Evolutionary conservation across 2,888 invertebrate genomes (phyloP).

Genomic region (Brachynemurus nebulosus): DNA sequence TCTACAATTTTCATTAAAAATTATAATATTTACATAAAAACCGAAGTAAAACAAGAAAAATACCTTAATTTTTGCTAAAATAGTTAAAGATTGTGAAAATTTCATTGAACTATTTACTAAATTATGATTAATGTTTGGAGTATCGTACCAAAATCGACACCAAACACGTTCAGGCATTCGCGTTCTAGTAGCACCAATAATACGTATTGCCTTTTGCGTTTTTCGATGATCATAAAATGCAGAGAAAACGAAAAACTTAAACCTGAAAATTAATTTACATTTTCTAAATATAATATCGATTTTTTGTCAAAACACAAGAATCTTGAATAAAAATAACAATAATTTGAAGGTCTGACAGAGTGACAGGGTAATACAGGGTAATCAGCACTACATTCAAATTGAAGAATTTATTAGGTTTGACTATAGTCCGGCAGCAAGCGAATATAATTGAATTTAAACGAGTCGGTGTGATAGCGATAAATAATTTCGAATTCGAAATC

Average conservation of each 20-base stretch:
- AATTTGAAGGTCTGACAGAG: too few relatives aligned
- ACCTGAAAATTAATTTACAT: too few relatives aligned
- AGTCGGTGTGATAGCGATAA: too few relatives aligned
- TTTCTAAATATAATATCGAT: background rate
- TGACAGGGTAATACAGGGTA: too few relatives aligned
- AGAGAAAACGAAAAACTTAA: constrained; percentile 83
- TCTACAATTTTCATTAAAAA: constrained; percentile 31
- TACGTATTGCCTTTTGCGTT: constrained; percentile 51
- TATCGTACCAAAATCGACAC: constrained; percentile 63
- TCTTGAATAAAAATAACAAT: too few relatives aligned
- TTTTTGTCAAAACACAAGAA: background rate
- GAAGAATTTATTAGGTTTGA: too few relatives aligned
- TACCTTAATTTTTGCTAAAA: constrained; percentile 63
- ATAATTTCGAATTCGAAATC: too few relatives aligned
- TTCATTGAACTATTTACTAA: constrained; percentile 16
- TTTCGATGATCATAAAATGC: constrained; percentile 72
- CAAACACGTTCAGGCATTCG: constrained; percentile 68
- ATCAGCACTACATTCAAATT: too few relatives aligned
- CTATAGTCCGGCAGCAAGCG: too few relatives aligned
- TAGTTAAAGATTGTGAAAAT: constrained; percentile 39
- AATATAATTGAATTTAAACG: too few relatives aligned
- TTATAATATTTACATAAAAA: background rate
- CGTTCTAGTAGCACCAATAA: constrained; percentile 82
- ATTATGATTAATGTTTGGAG: constrained; percentile 21
- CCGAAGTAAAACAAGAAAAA: constrained; percentile 16